These are phyloP conservation scores for Collichthys lucidus DNA, from an alignment of 2,113 vertebrate genomes.

Conservation along the genomic window DNA sequence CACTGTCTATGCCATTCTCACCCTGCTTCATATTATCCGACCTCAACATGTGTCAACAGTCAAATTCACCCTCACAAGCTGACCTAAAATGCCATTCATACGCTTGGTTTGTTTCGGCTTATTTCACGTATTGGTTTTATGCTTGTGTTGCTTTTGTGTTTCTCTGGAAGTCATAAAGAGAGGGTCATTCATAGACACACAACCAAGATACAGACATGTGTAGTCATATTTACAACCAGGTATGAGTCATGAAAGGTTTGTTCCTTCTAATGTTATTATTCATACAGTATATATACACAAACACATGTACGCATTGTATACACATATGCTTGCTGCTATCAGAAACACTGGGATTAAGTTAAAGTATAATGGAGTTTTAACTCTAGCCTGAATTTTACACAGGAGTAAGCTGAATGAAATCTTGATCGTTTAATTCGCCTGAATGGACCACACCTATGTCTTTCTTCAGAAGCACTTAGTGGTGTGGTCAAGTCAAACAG, in stretches of 20 bases:
- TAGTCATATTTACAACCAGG: constrained; percentile 18
- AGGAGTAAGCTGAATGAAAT: not conserved
- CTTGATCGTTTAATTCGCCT: not conserved
- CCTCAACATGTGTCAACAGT: not conserved
- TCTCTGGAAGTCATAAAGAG: constrained; percentile 1
- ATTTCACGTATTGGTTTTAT: constrained; percentile 12
- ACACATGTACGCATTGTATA: not conserved
- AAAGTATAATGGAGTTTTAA: not conserved
- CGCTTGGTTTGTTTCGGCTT: constrained; percentile 1
- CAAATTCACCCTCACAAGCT: not conserved
- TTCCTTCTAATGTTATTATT: not conserved
- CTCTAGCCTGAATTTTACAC: not conserved
- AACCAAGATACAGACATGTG: constrained; percentile 22
- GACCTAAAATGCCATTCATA: not conserved
- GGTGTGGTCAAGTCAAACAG: constrained; percentile 7
- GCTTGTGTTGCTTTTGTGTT: constrained; percentile 20
- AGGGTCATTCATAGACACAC: not conserved
- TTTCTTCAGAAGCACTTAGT: constrained; percentile 19
- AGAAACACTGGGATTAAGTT: not conserved
- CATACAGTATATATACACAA: not conserved
- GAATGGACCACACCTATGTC: not conserved
- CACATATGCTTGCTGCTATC: not conserved
- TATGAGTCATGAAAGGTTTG: constrained; percentile 33
- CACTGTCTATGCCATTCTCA: not conserved
- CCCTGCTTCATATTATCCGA: not conserved